Evolutionary conservation across 1,140 invertebrate species (phyloP).

Genomic region (Colletes gigas): DNA sequence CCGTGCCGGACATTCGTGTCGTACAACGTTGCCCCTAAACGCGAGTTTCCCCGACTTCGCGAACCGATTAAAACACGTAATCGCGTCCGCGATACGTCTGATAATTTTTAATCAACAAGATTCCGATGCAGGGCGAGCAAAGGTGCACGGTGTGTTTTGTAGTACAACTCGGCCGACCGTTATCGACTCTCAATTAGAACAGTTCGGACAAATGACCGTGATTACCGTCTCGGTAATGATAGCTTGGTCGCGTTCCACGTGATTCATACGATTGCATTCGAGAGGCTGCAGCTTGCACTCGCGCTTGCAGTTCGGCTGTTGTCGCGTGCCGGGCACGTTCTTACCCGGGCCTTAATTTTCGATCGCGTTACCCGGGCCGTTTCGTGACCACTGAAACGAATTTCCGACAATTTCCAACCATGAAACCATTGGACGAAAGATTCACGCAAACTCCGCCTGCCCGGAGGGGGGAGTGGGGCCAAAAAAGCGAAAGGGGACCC

Average conservation of each 20-base stretch:
- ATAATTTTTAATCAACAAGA: neutral
- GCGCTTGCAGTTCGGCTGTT: conserved; percentile 17
- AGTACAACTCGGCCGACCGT: conserved; percentile 23
- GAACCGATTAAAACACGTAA: conserved; percentile 9
- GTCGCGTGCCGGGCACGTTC: conserved; percentile 46
- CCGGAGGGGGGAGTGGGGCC: too few relatives aligned
- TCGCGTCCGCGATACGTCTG: neutral
- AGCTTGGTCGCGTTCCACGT: conserved; percentile 60
- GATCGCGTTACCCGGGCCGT: neutral
- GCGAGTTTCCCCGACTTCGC: neutral
- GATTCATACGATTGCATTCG: conserved; percentile 56
- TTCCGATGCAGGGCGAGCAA: neutral
- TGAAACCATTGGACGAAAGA: neutral
- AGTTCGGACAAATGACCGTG: conserved; percentile 59
- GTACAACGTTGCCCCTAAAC: too few relatives aligned
- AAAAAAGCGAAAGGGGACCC: too few relatives aligned
- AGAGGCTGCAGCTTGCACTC: conserved; percentile 45
- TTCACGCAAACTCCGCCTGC: neutral
- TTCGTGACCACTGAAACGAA: conserved; percentile 2
- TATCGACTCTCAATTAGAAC: conserved; percentile 64
- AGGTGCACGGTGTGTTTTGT: conserved; percentile 24
- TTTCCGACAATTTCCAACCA: neutral
- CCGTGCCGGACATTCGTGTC: too few relatives aligned
- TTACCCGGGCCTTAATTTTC: conserved; percentile 20
- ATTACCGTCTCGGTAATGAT: conserved; percentile 60